These are phyloP conservation scores for Pseudomyrmex concolor DNA, from an alignment of 1,140 invertebrate species.

Conservation along the genomic window DNA sequence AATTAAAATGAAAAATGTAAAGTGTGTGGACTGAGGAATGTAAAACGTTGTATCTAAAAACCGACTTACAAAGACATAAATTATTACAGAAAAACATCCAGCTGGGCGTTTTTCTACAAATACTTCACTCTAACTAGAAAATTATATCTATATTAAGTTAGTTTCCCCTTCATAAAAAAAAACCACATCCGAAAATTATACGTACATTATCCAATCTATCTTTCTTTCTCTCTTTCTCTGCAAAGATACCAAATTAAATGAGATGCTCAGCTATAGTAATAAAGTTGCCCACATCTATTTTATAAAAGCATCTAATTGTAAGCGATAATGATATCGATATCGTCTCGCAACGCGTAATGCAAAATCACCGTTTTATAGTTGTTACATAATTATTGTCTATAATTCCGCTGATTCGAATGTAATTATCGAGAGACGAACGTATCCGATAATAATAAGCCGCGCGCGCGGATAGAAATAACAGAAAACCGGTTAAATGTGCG, in stretches of 20 bases:
- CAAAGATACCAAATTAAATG: conserved; percentile 16
- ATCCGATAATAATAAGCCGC: conserved; percentile 38
- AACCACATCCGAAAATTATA: too few species aligned
- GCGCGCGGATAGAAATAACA: conserved; percentile 31
- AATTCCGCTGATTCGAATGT: conserved; percentile 1
- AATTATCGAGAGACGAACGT: conserved; percentile 34
- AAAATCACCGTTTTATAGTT: conserved; percentile 38
- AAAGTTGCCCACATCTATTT: conserved; percentile 5
- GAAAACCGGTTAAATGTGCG: conserved; percentile 23
- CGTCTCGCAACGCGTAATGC: conserved; percentile 16
- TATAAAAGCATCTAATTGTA: conserved; percentile 40
- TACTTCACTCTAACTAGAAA: too few species aligned
- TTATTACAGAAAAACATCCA: too few species aligned
- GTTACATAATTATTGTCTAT: conserved; percentile 37
- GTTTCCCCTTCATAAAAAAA: too few species aligned
- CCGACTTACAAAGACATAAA: too few species aligned
- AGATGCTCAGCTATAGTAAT: conserved; percentile 3
- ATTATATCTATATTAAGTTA: too few species aligned
- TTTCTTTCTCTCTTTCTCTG: too few species aligned
- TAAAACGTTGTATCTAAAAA: too few species aligned
- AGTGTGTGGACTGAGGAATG: too few species aligned
- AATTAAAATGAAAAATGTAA: too few species aligned
- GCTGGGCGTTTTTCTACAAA: too few species aligned
- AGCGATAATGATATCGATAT: conserved; percentile 51
- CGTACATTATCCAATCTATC: neutral